phyloP scores from a whole-genome alignment of 2,113 vertebrate species.

The Laticauda colubrina region DNA sequence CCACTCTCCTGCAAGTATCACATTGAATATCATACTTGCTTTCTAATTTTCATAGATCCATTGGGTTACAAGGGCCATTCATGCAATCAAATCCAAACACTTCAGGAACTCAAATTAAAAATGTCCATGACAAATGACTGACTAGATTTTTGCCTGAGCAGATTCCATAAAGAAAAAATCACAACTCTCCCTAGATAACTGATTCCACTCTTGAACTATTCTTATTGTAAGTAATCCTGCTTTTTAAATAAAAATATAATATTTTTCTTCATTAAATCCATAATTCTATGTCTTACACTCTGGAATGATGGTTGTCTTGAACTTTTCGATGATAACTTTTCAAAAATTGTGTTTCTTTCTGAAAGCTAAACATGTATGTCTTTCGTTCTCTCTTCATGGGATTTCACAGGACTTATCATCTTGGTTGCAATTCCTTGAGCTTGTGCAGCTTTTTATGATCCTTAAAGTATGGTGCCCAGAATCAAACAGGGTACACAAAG shows the following conservation, averaged over 20 bases:
- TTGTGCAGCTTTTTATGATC: no score
- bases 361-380: no score
- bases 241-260: neutral
- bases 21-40: neutral
- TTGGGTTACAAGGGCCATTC: neutral
- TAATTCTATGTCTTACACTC: neutral
- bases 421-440: no score
- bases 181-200: neutral
- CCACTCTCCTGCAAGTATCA: neutral
- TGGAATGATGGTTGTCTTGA: neutral
- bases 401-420: no score
- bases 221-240: neutral
- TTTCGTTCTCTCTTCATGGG: no score
- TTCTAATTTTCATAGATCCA: neutral
- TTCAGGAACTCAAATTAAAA: neutral
- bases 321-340: no score
- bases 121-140: neutral
- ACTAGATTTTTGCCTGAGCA: neutral
- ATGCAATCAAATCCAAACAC: neutral
- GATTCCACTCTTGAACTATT: neutral
- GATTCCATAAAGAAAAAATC: neutral
- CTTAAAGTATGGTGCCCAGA: no score
- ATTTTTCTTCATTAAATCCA: neutral
- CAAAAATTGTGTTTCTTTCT: no score
- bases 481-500: no score